A percentile compares a stretch with the other conserved stretches of the same genome.
Evolutionary conservation across 2,113 vertebrate species (phyloP).

Genomic region (Catharus bicknelli): DNA sequence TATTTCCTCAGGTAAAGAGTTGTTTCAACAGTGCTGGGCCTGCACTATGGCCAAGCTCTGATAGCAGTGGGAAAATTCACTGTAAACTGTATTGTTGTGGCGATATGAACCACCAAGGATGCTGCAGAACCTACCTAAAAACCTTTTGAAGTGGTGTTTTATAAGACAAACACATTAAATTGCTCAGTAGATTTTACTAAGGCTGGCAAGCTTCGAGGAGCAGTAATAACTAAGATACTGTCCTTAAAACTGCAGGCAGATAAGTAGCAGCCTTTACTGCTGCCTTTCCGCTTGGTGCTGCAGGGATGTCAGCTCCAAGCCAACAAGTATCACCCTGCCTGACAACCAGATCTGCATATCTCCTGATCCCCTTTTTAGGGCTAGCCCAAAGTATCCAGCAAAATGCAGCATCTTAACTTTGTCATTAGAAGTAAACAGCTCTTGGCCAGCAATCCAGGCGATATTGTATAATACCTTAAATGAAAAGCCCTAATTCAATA

Average conservation of each 20-base stretch:
- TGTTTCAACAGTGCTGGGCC: neutral
- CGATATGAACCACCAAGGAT: rapidly evolving
- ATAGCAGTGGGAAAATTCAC: neutral
- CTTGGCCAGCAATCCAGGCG: neutral
- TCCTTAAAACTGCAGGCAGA: neutral
- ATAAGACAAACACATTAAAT: neutral
- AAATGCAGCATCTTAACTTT: neutral
- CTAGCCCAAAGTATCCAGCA: neutral
- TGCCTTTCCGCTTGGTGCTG: neutral
- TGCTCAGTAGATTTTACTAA: neutral
- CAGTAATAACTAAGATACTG: neutral
- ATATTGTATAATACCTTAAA: neutral
- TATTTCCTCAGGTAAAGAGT: neutral
- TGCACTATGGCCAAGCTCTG: neutral
- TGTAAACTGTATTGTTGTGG: neutral
- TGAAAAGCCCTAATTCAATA: neutral
- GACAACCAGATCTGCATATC: neutral
- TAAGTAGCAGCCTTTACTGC: neutral
- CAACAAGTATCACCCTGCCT: neutral
- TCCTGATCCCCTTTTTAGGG: neutral
- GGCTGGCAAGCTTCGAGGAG: neutral
- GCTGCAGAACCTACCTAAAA: neutral
- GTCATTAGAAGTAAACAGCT: neutral
- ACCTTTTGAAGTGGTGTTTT: neutral
- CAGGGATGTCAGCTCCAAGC: neutral